Percentiles rank a stretch among this genome's conserved stretches.
These are phyloP conservation scores for Bombus haemorrhoidalis DNA, from an alignment of 1,140 invertebrate genomes.

Conservation along the genomic window DNA sequence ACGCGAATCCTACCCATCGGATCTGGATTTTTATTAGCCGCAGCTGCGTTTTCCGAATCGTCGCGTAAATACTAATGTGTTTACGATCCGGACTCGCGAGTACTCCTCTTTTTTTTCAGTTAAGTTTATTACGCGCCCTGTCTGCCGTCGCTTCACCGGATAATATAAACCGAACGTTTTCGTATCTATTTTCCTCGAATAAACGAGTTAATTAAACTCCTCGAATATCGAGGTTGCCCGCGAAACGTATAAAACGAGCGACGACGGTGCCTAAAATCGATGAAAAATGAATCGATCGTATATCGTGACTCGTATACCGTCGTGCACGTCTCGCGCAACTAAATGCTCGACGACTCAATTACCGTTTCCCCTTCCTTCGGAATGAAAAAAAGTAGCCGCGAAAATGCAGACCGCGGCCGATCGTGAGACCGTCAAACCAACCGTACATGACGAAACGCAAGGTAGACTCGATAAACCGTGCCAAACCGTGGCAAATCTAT, in stretches of 20 bases:
- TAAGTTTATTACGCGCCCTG: constrained; percentile 24
- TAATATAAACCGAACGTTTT: constrained; percentile 14
- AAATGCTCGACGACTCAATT: constrained; percentile 13
- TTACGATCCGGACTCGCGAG: constrained; percentile 3
- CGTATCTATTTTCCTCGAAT: constrained; percentile 16
- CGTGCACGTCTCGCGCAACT: not conserved
- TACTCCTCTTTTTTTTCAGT: not conserved
- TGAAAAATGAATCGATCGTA: constrained; percentile 32
- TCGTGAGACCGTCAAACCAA: not conserved
- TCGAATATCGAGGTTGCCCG: not conserved
- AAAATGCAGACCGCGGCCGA: not conserved
- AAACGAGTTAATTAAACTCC: constrained; percentile 49
- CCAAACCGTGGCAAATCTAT: constrained; percentile 12
- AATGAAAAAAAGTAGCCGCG: not conserved
- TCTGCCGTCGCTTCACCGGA: not conserved
- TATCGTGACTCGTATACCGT: not conserved
- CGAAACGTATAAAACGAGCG: constrained; percentile 7
- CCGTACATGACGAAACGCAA: not conserved
- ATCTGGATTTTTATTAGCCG: constrained; percentile 19
- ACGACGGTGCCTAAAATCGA: constrained; percentile 35
- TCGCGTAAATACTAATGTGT: constrained; percentile 48
- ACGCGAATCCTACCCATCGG: not conserved
- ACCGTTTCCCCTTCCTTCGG: not conserved
- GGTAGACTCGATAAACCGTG: constrained; percentile 8
- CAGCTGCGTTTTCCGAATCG: constrained; percentile 32